Evolutionary conservation across 2,888 invertebrate genomes (phyloP).

Genomic region (Apotomis turbidana): DNA sequence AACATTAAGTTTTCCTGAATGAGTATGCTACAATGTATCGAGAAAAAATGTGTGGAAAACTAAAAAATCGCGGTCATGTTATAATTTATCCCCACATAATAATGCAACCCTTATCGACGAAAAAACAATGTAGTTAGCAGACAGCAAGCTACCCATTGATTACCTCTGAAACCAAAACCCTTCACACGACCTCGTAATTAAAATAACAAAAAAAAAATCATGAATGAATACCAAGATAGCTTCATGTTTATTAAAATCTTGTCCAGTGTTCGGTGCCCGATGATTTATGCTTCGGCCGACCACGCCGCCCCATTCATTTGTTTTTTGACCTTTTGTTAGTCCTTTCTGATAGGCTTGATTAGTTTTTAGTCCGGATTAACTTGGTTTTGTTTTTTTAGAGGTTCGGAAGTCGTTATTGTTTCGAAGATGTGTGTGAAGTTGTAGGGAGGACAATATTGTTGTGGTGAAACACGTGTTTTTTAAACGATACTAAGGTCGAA

Average conservation of each 20-base stretch:
- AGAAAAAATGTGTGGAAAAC: no score
- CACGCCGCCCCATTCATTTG: constrained; percentile 79
- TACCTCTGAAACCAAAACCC: constrained; percentile 49
- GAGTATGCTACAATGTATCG: no score
- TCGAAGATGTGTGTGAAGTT: constrained; percentile 44
- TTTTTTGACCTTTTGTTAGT: constrained; percentile 74
- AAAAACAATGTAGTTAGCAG: neutral
- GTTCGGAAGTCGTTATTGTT: constrained; percentile 46
- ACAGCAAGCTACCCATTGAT: constrained; percentile 22
- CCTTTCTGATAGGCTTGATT: constrained; percentile 77
- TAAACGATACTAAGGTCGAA: no score
- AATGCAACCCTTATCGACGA: neutral
- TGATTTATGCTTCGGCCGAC: constrained; percentile 76
- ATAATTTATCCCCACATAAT: neutral
- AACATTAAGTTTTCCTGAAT: no score
- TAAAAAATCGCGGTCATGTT: no score
- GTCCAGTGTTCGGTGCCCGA: constrained; percentile 65
- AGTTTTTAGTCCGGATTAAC: constrained; percentile 77
- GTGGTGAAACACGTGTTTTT: no score
- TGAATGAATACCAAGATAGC: constrained; percentile 75
- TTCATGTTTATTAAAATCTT: constrained; percentile 81
- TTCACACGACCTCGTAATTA: constrained; percentile 79
- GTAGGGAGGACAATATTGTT: neutral
- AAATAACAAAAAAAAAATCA: constrained; percentile 74
- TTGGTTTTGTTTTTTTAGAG: constrained; percentile 48